Evolutionary conservation across 2,797 vertebrate species (phyloP).

Genomic region (Siniperca obscura): DNA sequence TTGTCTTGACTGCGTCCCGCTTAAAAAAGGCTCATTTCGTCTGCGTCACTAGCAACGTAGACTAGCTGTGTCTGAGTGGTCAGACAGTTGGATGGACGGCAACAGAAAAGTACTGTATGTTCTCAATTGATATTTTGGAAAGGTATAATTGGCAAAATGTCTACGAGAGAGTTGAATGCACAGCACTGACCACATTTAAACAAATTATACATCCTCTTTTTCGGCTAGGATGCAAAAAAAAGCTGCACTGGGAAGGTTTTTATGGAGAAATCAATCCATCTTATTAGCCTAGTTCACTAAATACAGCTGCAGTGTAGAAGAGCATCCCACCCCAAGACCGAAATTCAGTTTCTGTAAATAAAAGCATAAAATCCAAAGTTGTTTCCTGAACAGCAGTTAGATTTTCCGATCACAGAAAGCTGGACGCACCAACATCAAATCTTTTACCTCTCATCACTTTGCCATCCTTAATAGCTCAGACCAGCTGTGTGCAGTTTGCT

Average conservation of each 20-base stretch:
- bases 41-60: constrained; percentile 78
- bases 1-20: constrained; percentile 34
- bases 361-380: not conserved
- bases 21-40: constrained; percentile 56
- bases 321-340: not conserved
- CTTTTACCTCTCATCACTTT: not conserved
- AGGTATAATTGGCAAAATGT: not conserved
- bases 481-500: constrained; percentile 11
- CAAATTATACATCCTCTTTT: not conserved
- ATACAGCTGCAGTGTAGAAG: constrained; percentile 10
- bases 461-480: not conserved
- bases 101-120: constrained; percentile 65
- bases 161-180: not conserved
- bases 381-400: constrained; percentile 6
- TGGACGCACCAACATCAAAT: not conserved
- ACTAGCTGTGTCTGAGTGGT: constrained; percentile 51
- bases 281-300: not conserved
- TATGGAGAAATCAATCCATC: not conserved
- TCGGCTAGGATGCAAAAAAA: not conserved
- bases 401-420: not conserved
- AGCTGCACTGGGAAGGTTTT: not conserved
- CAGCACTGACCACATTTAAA: not conserved
- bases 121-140: constrained; percentile 14
- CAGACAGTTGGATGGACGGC: constrained; percentile 47
- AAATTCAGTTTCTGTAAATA: not conserved